A percentile compares a stretch with the other conserved stretches of the same genome.
phyloP scores from a whole-genome alignment of 2,797 vertebrate species.

The Poecilia picta region DNA sequence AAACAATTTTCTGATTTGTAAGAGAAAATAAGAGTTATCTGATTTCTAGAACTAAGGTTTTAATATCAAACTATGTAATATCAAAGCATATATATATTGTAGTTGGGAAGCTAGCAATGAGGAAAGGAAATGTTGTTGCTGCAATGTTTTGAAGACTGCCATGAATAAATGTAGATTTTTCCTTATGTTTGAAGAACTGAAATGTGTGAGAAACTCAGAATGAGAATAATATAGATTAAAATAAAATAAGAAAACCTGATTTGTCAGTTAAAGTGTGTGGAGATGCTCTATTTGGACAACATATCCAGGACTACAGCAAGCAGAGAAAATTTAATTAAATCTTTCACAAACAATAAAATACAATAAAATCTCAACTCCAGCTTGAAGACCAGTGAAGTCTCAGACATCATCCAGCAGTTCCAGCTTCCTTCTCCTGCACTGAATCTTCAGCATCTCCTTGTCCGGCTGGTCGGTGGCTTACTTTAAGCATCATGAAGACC shows the following conservation, averaged over 20 bases:
- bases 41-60: not conserved
- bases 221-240: not conserved
- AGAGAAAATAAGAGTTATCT: not conserved
- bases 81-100: not conserved
- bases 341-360: not conserved
- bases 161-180: not conserved
- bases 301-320: not conserved
- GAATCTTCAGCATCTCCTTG: too few relatives aligned
- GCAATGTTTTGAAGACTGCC: not conserved
- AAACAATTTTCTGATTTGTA: not conserved
- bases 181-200: not conserved
- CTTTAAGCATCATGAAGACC: not conserved
- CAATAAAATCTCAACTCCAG: not conserved
- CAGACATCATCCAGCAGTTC: not conserved
- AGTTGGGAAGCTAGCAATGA: not conserved
- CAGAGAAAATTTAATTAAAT: not conserved
- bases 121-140: not conserved
- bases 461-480: too few relatives aligned
- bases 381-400: not conserved
- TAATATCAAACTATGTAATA: not conserved
- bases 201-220: not conserved
- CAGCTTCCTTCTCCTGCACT: not conserved
- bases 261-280: not conserved
- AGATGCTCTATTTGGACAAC: not conserved
- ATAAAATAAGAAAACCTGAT: not conserved